Evolutionary conservation across 2,113 vertebrate genomes (phyloP).

Genomic region (Pomatorhinus ruficollis): DNA sequence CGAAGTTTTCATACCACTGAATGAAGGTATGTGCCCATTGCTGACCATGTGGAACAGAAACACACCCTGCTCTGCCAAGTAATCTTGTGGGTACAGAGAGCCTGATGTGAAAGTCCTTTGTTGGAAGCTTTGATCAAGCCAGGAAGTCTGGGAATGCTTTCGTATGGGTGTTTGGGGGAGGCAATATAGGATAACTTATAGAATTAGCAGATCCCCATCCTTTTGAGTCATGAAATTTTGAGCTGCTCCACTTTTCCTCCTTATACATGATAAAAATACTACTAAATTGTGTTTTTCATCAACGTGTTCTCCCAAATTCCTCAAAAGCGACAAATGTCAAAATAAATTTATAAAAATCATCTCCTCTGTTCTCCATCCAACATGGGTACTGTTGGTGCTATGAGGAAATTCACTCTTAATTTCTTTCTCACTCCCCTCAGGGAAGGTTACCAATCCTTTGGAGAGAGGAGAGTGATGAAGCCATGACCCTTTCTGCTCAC

Average conservation of each 20-base stretch:
- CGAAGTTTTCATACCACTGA: background rate
- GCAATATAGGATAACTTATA: background rate
- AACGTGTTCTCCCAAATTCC: background rate
- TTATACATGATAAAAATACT: background rate
- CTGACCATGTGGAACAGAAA: background rate
- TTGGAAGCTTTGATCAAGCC: background rate
- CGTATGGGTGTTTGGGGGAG: background rate
- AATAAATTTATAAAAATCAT: background rate
- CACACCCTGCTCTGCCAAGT: background rate
- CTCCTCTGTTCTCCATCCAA: background rate
- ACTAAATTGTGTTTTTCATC: background rate
- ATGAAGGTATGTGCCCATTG: background rate
- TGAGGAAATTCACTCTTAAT: background rate
- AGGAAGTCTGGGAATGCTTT: background rate
- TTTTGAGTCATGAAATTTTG: background rate
- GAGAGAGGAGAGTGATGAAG: background rate
- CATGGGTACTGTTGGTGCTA: background rate
- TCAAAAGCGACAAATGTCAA: background rate
- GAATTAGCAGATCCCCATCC: background rate
- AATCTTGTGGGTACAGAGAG: background rate
- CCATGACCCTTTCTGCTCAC: background rate
- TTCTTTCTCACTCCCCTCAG: fast-evolving
- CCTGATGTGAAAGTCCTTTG: background rate
- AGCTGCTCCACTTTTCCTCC: background rate
- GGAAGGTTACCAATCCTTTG: background rate